These are phyloP conservation scores for Leptobrachium leishanense DNA, from an alignment of 2,113 vertebrate genomes.

Conservation along the genomic window DNA sequence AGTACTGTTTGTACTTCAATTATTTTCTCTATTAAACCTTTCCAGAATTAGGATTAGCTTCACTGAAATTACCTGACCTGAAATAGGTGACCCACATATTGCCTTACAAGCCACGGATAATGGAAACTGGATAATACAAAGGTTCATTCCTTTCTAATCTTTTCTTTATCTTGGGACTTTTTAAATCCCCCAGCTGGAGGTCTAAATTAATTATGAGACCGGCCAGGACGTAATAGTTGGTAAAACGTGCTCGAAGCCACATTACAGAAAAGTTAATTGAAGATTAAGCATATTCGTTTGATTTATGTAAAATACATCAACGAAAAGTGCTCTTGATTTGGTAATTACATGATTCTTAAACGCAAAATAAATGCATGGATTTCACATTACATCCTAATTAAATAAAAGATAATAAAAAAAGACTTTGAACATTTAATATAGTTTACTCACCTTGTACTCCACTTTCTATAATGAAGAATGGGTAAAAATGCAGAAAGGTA, in stretches of 20 bases:
- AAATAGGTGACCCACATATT: slow-evolving; percentile 37
- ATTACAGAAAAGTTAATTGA: slow-evolving; percentile 44
- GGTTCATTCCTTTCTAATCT: slow-evolving; percentile 36
- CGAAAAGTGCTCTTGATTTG: slow-evolving; percentile 7
- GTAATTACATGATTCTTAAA: slow-evolving; percentile 37
- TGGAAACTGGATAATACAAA: slow-evolving; percentile 11
- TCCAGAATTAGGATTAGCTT: slow-evolving; percentile 25
- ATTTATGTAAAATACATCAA: slow-evolving; percentile 24
- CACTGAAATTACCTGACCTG: slow-evolving; percentile 36
- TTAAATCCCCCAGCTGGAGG: slow-evolving; percentile 19
- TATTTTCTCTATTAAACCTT: slow-evolving; percentile 8
- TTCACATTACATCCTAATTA: slow-evolving; percentile 40
- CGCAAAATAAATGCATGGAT: slow-evolving; percentile 30
- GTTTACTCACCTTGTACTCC: slow-evolving; percentile 29
- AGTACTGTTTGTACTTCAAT: background rate
- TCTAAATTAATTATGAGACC: slow-evolving; percentile 38
- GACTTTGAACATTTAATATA: slow-evolving; percentile 27
- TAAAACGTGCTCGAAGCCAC: slow-evolving; percentile 23
- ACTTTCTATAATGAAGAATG: slow-evolving; percentile 25
- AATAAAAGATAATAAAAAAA: slow-evolving; percentile 1
- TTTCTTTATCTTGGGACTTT: slow-evolving; percentile 30
- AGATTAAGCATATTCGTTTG: slow-evolving; percentile 21
- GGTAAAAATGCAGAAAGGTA: slow-evolving; percentile 32
- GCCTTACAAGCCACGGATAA: slow-evolving; percentile 30
- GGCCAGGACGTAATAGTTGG: slow-evolving; percentile 31